Percentiles rank a stretch among this genome's conserved stretches.
Evolutionary conservation across 37 sponge, comb jelly and placozoan genomes (phyloP).

Genomic region (Lycopodina hypogea): DNA sequence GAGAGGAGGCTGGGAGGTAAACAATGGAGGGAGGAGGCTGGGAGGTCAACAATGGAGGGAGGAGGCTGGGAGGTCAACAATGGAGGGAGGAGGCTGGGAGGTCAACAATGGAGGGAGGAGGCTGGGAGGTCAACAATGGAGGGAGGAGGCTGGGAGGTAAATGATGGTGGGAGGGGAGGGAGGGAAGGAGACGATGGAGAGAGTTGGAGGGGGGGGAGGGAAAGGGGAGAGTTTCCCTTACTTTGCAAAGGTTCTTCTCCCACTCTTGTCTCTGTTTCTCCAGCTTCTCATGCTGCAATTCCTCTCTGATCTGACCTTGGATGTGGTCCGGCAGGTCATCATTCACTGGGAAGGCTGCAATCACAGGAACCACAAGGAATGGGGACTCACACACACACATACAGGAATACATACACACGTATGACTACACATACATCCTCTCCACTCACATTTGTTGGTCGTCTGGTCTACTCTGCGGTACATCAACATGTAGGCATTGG

Average conservation of each 20-base stretch:
- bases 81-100: slow-evolving; percentile 6
- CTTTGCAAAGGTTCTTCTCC: slow-evolving; percentile 79
- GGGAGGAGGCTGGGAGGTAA: slow-evolving; percentile 15
- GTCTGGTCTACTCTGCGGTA: slow-evolving; percentile 66
- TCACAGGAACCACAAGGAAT: background rate
- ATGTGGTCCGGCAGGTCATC: slow-evolving; percentile 73
- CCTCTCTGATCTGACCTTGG: slow-evolving; percentile 39
- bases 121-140: background rate
- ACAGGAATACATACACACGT: no score
- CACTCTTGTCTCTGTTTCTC: slow-evolving; percentile 58
- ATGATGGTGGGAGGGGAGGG: slow-evolving; percentile 4
- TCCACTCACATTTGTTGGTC: slow-evolving; percentile 47
- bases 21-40: slow-evolving; percentile 10
- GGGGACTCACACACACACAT: background rate
- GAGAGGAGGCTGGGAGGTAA: slow-evolving; percentile 13
- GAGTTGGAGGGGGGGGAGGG: background rate
- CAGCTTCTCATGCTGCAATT: slow-evolving; percentile 32
- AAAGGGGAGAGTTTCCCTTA: background rate
- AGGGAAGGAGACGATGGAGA: background rate
- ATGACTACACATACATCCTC: no score
- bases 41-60: slow-evolving; percentile 8
- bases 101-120: slow-evolving; percentile 17
- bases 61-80: background rate
- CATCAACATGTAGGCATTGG: slow-evolving; percentile 98
- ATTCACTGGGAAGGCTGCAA: slow-evolving; percentile 57